These are phyloP conservation scores for Scytalopus superciliaris DNA, from an alignment of 2,113 vertebrate species.

Conservation along the genomic window DNA sequence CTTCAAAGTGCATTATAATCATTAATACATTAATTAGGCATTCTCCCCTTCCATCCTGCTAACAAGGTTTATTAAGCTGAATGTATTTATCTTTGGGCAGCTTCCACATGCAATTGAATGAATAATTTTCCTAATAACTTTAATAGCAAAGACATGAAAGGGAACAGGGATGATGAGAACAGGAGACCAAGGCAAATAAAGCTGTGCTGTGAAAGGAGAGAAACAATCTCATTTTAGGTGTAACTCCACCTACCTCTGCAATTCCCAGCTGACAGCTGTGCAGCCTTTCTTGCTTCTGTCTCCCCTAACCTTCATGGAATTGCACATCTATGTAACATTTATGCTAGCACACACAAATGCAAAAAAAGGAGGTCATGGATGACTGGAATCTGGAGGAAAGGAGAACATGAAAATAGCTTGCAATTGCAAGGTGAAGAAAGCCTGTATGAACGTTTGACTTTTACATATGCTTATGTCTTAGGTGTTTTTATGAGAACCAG, in stretches of 20 bases:
- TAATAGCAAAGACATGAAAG: constrained; percentile 43
- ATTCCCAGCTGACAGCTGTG: background rate
- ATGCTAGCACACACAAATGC: background rate
- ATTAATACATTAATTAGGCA: constrained; percentile 54
- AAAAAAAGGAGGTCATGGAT: background rate
- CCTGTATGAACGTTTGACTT: background rate
- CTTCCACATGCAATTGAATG: constrained; percentile 50
- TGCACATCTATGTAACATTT: background rate
- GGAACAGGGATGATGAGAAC: background rate
- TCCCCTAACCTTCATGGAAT: background rate
- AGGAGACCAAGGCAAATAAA: background rate
- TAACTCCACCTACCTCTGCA: background rate
- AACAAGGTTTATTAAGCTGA: constrained; percentile 63
- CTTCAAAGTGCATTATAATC: constrained; percentile 56
- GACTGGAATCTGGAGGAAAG: background rate
- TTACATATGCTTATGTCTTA: background rate
- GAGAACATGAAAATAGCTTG: background rate
- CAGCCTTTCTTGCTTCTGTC: background rate
- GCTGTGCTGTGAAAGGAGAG: background rate
- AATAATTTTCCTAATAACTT: constrained; percentile 59
- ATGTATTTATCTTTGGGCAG: constrained; percentile 62
- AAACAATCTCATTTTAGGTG: background rate
- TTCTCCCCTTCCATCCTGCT: constrained; percentile 50
- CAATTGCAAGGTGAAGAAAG: background rate
- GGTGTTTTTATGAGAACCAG: background rate